Conservation (phyloP, 2,113 vertebrate genomes). For the Pteruthius melanotis region DNA sequence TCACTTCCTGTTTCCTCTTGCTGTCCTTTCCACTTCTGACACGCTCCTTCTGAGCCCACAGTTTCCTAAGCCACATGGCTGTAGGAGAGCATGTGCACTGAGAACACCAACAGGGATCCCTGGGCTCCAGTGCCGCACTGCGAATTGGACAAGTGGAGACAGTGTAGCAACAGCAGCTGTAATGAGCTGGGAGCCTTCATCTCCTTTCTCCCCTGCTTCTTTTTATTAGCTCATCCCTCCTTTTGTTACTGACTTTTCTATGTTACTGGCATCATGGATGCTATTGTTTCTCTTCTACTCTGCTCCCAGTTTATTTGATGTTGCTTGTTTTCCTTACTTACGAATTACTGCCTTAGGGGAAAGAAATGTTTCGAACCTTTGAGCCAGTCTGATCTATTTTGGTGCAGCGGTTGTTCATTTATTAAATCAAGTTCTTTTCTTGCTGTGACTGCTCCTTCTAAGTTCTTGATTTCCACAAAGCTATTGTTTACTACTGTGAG, state of each 20-base stretch:
- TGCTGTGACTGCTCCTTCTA: not conserved
- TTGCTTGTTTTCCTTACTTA: not conserved
- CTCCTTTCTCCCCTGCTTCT: not conserved
- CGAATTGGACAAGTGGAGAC: not conserved
- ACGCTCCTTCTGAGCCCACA: not conserved
- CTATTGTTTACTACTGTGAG: not conserved
- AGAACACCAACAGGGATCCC: accelerated
- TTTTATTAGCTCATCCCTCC: not conserved
- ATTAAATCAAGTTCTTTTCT: not conserved
- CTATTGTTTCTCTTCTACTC: not conserved
- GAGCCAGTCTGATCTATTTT: not conserved
- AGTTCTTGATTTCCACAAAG: not conserved
- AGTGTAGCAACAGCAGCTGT: not conserved
- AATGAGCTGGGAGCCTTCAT: not conserved
- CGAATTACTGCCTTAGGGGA: not conserved
- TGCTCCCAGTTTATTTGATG: not conserved
- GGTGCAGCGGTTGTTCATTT: not conserved
- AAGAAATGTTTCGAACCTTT: not conserved
- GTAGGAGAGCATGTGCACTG: not conserved
- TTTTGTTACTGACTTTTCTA: not conserved
- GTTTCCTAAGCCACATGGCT: accelerated
- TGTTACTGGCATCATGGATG: not conserved
- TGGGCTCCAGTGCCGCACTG: accelerated
- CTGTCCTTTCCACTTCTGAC: not conserved
- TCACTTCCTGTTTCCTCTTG: not conserved